Base-by-base conservation (phyloP, 2,797 vertebrate genomes). In the Arnoldichthys spilopterus region DNA sequence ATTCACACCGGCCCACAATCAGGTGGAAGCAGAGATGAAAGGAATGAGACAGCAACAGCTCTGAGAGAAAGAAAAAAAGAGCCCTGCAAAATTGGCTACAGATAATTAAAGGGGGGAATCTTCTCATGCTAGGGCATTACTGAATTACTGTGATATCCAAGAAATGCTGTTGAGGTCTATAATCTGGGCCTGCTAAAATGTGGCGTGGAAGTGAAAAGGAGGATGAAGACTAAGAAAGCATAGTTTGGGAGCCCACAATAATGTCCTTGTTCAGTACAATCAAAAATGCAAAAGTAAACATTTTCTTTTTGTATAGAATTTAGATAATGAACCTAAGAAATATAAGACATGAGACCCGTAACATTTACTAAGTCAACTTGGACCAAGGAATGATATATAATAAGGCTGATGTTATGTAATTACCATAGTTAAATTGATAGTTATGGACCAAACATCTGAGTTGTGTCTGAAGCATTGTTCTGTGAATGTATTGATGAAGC, bases 61-160 rank as follows among this genome's bases (percentile, higher is more conserved):
- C 62, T 28, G 12, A 74, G 74, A 69, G 80, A 82, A 78, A 79
- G 74, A 72, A 67, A 74, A 78, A 69, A 47, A 66, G 24, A 68
- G 71, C 79, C 47, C 37, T 76, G 68, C 80, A 85, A 90, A 91
- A 89, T 85, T 85, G 89, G 61, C 59, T 37, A 77, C 74, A 82
- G 86, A 90, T 93, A 93, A 95, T 94, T 92, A 94, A 86, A 94
- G 90, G 91, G 91, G 72, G 90, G 86, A 79, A 84, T 87, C 79
- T 71, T 89, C 87, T 90, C 89, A 84, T 91, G 89, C 86, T 85
- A 87, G 85, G 86, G 75, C 85, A 91, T 92, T 90, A 90, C 88
- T 87, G 89, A 89, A 89, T 89, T 91, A 87, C 86, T 90, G 86
- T 90, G 90, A 93, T 93, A 92, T 88, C 86, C 82, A 83, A 86